A percentile compares a stretch with the other conserved stretches of the same genome.
Evolutionary conservation across 2,113 vertebrate species (phyloP).

Genomic region (Crotalus viridis): DNA sequence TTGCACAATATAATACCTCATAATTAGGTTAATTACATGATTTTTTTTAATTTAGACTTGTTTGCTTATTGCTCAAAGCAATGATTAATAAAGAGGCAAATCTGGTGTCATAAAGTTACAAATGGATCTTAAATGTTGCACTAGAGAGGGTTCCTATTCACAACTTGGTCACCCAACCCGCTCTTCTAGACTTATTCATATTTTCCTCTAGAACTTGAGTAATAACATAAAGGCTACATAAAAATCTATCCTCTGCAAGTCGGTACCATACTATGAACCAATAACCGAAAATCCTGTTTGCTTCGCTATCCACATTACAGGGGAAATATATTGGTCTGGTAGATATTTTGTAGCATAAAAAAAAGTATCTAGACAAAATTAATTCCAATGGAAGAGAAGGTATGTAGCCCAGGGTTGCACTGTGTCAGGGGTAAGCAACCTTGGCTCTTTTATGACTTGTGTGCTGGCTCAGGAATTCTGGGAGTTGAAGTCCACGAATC

Average conservation of each 20-base stretch:
- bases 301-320: not conserved
- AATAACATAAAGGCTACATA: not conserved
- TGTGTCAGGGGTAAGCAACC: not conserved
- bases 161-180: not conserved
- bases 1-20: not conserved
- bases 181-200: not conserved
- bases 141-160: not conserved
- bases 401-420: not conserved
- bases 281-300: not conserved
- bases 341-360: not conserved
- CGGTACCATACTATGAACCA: not conserved
- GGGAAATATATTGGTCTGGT: not conserved
- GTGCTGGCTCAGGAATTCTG: too few species aligned
- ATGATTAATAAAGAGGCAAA: not conserved
- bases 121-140: not conserved
- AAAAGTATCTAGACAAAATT: not conserved
- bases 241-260: not conserved
- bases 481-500: too few species aligned
- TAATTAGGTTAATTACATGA: not conserved
- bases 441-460: too few species aligned
- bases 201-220: not conserved
- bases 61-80: not conserved
- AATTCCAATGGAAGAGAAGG: not conserved
- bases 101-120: not conserved
- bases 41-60: not conserved